Conservation (phyloP, 2,888 invertebrate genomes). For the Alviniconcha strummeri region DNA sequence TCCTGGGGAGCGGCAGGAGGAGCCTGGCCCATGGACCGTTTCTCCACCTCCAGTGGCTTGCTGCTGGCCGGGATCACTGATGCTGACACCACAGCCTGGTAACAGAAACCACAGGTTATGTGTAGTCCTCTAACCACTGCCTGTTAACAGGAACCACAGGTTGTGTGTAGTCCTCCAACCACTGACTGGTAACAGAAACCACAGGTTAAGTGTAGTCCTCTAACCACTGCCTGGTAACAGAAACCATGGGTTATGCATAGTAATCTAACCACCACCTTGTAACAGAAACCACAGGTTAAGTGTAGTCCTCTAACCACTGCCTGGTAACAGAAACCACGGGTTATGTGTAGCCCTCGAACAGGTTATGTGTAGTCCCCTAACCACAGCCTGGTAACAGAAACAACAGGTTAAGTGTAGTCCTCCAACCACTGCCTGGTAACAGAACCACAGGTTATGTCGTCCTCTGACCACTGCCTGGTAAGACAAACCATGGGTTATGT, state of each 20-base stretch:
- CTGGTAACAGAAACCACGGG: neutral
- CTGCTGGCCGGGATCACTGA: slow-evolving; percentile 56
- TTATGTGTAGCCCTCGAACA: no score
- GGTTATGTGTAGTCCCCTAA: no score
- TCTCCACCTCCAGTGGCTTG: slow-evolving; percentile 59
- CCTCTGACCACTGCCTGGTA: no score
- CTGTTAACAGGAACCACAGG: neutral
- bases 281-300: no score
- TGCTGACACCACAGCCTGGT: slow-evolving; percentile 32
- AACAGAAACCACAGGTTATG: no score
- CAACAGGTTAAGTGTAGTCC: neutral
- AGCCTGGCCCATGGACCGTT: slow-evolving; percentile 55
- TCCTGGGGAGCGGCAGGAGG: slow-evolving; percentile 62
- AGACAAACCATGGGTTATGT: no score
- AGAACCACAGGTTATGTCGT: neutral
- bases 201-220: neutral
- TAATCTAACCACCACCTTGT: neutral
- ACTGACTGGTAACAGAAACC: neutral
- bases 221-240: no score
- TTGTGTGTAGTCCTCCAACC: no score
- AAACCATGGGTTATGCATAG: no score
- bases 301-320: neutral
- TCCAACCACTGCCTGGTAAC: neutral
- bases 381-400: neutral
- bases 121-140: neutral